Evolutionary conservation across 1,140 invertebrate species (phyloP), one percentile per base, ranked within the genome.

Genomic region (Proctacanthus coquilletti): DNA sequence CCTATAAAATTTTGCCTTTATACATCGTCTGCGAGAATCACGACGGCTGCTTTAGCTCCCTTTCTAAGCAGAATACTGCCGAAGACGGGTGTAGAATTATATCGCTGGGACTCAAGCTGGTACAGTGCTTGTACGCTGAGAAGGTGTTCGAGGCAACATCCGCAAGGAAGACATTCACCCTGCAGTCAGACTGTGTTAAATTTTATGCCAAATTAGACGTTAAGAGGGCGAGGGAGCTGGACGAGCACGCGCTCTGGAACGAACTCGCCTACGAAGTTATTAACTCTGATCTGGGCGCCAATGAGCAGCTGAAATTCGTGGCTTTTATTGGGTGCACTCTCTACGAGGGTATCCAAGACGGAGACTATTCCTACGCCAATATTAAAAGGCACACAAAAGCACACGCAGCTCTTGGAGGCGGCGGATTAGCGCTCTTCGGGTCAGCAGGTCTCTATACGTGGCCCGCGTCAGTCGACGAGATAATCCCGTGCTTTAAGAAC

Each of bases 371-470:
- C 10, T 80, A 88, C 52, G 72, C 77, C 36, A 77, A 84, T 47
- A 75, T 83, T 20, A 57, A 86, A 17, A 68, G 72, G 5, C 65
- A 80, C 35, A 81, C 80, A 4, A 76, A 84, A 61, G 86, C 75
- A 2, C 80, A 94, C 61, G 82, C 81, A 21, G 88, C 89, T 3
- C 62, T 94, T 34, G 89, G 88, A 34, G 81, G 83, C 34, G 89
- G 88, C 11, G 88, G 87, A 4, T 62, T 96, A 27, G 91, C 91
- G 3, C 62, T 95, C 4, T 85, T 94, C 55, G 87, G 89, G 3
- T 84, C 83, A 1, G 86, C 80, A 4, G 89, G 84, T 54, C 68
- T 97, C 23, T 84, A 92, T 56, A 83, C 86, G 1, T 95, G 91
- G 89, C 84, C 91, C 2, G 69, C 69, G 6, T 59, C 54, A 34